Evolutionary conservation across 1,140 invertebrate genomes (phyloP), one percentile per base, ranked within the genome.

Genomic region (Brachionus plicatilis): DNA sequence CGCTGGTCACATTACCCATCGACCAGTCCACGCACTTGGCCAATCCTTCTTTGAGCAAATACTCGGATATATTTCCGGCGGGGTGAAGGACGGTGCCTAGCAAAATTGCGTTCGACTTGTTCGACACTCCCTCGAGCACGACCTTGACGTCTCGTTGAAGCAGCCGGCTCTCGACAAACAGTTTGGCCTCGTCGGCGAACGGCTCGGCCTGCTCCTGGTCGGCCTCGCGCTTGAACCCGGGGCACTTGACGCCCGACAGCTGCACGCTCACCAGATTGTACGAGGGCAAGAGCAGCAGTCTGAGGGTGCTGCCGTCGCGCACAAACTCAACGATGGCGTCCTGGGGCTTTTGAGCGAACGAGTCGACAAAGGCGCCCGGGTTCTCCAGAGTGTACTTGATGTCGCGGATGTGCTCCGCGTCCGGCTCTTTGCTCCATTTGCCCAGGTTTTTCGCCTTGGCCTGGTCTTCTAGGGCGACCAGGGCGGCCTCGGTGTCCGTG

Each of bases 11-110:
- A 47, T 94, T 93, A 29, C 89, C 94, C 89, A 99, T 94, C 8
- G 95, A 96, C 96, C 96, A 98, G 88, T 99, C 96, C n/a, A 98
- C 95, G 88, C 96, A 98, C 87, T 93, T 93, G 0, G 96, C 97
- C 87, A 97, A 95, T 27, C 97, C 97, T 90, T 97, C 94, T 85
- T 90, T 92, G 72, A 99, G 88, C 53, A 99, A 90, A 60, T 93
- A 91, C 88, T 98, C 96, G 0, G 97, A 96, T 89, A 99, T 99
- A 87, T 98, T 98, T 85, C 94, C 94, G 88, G 92, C 93, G 92
- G 93, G 87, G 17, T 89, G 89, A 24, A 43, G 86, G 24, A 87
- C 86, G 50, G 47, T 85, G 29, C 70, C 78, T 14, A 82, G 24
- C 43, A 85, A 56, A 85, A 85, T 75, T 84, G 33, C 95, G 85